Base-by-base conservation (phyloP, 2,113 vertebrate genomes). In the Ceyx cyanopectus region DNA sequence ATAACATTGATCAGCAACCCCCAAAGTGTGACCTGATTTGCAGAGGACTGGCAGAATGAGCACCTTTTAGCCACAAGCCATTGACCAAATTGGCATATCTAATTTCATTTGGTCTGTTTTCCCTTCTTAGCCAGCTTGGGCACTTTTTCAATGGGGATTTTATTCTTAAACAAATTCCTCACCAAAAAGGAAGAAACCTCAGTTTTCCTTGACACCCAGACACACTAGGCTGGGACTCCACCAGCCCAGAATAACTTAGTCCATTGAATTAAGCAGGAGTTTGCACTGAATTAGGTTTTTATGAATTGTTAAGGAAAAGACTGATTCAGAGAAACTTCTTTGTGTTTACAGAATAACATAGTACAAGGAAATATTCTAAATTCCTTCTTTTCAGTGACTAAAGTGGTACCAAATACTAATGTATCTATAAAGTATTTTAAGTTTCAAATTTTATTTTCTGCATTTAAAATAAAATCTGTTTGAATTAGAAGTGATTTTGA, bases 231-330 rank as follows among this genome's bases (percentile, higher is more conserved):
- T 83, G 79, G 90, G 69, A 46, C 53, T 68, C 30, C 12, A 77
- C 66, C 85, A 80, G 81, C 91, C 92, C 89, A 75, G 94, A 92
- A 94, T 87, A 94, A 91, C 90, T 32, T 17, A 19, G 86, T 22
- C 69, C 93, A 57, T 13, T 96, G 83, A 94, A 94, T 97, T 50
- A 97, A 94, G 80, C 41, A 62, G 90, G 94, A 87, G 92, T 92
- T 93, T 43, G 48, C 91, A 92, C 92, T 92, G 81, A 87, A 87
- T 94, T 96, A 96, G 92, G 85, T 93, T 93, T 95, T 93, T 83
- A 92, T 92, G 95, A 94, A 93, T 94, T 83, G 93, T 95, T 87
- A 94, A 91, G 87, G 87, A 91, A 93, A 50, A 81, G 93, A 16
- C 61, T 66, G 79, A 91, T 91, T 85, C 87, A 89, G 54, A 82